Evolutionary conservation across 64 coral and sea anemone genomes (phyloP), one percentile per base, ranked within the genome.

Genomic region (Stichodactyla helianthus): DNA sequence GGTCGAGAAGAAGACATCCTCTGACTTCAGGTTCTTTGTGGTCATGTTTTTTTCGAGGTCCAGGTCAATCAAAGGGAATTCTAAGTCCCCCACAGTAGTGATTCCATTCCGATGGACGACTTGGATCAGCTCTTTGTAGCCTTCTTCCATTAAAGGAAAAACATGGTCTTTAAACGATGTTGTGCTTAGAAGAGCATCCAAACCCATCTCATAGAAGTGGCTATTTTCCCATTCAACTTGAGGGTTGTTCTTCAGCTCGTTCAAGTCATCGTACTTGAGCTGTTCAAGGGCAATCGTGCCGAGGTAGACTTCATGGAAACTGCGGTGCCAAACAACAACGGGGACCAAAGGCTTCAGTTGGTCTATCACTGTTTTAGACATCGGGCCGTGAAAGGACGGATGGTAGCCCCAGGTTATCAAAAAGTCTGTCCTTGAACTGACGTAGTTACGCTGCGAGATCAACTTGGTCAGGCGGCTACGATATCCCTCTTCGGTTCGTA

Each of bases 381-480:
- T 85, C 6, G 58, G 55, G 83, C 83, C 83, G 63, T 85, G 83
- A 16, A 85, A 85, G 26, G 58, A 61, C 56, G 31, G 58, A 44
- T 85, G 83, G 63, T 85, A 85, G 18, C 83, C 83, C 83, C 83
- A 85, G 19, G 83, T 85, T 85, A 85, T 44, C 26, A 85, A 61
- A 85, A 16, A 35, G 23, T 62, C 19, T 23, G 27, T 53, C 19
- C 19, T 52, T 54, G 44, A 26, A 22, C 9, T 16, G 14, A 61
- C 51, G 55, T 57, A 57, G 54, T n/a, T 2, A 12, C 59, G 10
- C 50, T 22, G 25, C 2, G 13, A 31, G 55, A 85, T 85, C 55
- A 85, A 61, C 12, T 85, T 35, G 25, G 15, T 85, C 5, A 85
- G 83, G 57, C 83, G 83, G 17, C 25, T 85, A 13, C 4, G 83